Base-by-base conservation (phyloP, 92 coral and sea anemone genomes). In the Heteractis magnifica region DNA sequence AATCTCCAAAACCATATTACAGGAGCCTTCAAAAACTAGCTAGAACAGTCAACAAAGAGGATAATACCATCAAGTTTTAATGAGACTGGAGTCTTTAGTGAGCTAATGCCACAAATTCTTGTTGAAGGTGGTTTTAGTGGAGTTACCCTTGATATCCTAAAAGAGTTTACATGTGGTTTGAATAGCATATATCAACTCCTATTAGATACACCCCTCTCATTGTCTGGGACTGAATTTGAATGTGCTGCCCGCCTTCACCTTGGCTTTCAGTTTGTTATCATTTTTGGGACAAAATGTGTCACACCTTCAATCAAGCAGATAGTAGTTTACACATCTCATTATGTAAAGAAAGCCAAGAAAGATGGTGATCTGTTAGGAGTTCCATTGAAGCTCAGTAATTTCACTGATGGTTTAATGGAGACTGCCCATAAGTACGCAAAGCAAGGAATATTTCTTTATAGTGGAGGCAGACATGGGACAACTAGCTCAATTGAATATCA, bases 81-180 rank as follows among this genome's bases (percentile, higher is more conserved):
- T 26, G 91, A 90, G 71, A 84, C 80, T 76, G 91, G 89, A 4
- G 89, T 88, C n/a, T 41, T 88, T 81, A 80, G 80, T 16, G 79
- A 85, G 50, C 76, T 78, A 59, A 74, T 79, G 73, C 87, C 94
- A 41, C 64, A 21, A 19, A 71, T 81, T 80, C 51, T 88, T 16
- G 56, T 13, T 12, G 83, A 84, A 71, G 79, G 86, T 71, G 89
- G 91, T 15, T 87, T 90, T 73, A 71, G 71, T 20, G 86, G 90
- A 15, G 74, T 77, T 60, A 8, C 71, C 20, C 55, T 87, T 70
- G 91, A 90, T 51, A 79, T 80, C 6, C 71, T 87, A 49, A 49
- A 26, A 16, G 44, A 77, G 52, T 78, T 77, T 77, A 26, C 56
- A 9, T 51, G 23, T 83, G 87, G 87, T 23, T 83, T 83, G 51